Percentiles rank a stretch among this genome's conserved stretches.
Conservation (phyloP, 2,797 vertebrate genomes). For the Alauda arvensis region DNA sequence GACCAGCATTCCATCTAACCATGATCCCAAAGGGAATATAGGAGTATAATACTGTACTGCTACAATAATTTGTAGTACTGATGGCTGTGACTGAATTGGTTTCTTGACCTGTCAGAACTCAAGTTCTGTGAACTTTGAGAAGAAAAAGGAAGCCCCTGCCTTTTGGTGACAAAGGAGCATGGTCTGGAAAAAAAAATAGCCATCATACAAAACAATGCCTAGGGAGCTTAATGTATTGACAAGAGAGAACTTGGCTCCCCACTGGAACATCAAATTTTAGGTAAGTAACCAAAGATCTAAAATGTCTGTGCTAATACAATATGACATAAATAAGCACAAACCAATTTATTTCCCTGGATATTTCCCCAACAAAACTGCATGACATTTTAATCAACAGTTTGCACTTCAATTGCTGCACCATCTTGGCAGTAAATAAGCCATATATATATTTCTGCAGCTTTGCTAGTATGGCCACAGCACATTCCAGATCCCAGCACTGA, state of each 20-base stretch:
- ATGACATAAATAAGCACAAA: background rate
- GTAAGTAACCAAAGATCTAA: background rate
- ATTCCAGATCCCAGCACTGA: background rate
- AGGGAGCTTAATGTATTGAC: background rate
- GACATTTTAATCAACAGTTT: background rate
- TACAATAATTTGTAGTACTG: background rate
- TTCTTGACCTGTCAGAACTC: background rate
- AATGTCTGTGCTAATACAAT: accelerated
- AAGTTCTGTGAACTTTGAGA: background rate
- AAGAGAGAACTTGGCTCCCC: background rate
- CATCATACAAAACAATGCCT: background rate
- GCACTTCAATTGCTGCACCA: background rate
- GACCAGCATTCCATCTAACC: background rate
- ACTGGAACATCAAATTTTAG: background rate
- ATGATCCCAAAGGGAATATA: background rate
- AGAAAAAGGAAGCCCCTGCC: background rate
- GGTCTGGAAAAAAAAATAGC: background rate
- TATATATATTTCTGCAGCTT: background rate
- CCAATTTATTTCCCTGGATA: background rate
- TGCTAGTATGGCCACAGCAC: background rate
- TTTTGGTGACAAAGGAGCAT: background rate
- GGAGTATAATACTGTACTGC: background rate
- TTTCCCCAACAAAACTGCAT: background rate
- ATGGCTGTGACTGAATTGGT: background rate
- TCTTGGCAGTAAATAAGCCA: background rate